A percentile compares a stretch with the other conserved stretches of the same genome.
Evolutionary conservation across 2,888 invertebrate species (phyloP).

Genomic region (Villa cingulata): DNA sequence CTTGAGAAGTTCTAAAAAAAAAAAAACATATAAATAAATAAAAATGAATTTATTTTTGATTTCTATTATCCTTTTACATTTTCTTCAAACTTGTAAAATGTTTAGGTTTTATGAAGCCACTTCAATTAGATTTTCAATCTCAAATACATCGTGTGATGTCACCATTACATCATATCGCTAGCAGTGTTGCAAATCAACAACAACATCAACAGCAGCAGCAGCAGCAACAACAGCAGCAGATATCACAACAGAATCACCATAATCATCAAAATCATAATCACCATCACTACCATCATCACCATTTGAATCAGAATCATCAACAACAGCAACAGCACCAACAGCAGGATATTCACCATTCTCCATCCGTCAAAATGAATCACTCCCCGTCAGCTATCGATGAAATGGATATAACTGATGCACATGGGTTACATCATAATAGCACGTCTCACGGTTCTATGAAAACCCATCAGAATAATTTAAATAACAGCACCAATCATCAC

Average conservation of each 20-base stretch:
- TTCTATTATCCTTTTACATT: background rate
- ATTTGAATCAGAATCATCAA: too few species aligned
- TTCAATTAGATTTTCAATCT: slow-evolving; percentile 19
- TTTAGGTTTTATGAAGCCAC: slow-evolving; percentile 17
- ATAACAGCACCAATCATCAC: background rate
- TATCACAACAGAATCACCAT: slow-evolving; percentile 3
- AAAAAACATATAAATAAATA: too few species aligned
- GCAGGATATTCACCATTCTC: slow-evolving; percentile 6
- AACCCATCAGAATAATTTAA: background rate
- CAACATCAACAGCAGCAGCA: slow-evolving; percentile 7
- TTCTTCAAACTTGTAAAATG: too few species aligned
- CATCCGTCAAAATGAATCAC: slow-evolving; percentile 9
- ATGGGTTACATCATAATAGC: background rate
- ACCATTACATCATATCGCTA: slow-evolving; percentile 13
- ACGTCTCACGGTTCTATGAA: background rate
- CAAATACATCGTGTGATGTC: slow-evolving; percentile 16
- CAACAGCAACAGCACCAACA: slow-evolving; percentile 9
- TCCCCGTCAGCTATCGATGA: slow-evolving; percentile 12
- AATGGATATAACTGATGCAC: background rate
- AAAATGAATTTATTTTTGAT: background rate
- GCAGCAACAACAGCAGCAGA: slow-evolving; percentile 10
- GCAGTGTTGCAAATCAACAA: slow-evolving; percentile 3
- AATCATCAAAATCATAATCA: slow-evolving; percentile 23
- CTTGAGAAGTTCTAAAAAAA: too few species aligned
- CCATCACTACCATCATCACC: slow-evolving; percentile 24